Conservation (phyloP, 2,888 invertebrate genomes). For the Agonopterix heracliana region DNA sequence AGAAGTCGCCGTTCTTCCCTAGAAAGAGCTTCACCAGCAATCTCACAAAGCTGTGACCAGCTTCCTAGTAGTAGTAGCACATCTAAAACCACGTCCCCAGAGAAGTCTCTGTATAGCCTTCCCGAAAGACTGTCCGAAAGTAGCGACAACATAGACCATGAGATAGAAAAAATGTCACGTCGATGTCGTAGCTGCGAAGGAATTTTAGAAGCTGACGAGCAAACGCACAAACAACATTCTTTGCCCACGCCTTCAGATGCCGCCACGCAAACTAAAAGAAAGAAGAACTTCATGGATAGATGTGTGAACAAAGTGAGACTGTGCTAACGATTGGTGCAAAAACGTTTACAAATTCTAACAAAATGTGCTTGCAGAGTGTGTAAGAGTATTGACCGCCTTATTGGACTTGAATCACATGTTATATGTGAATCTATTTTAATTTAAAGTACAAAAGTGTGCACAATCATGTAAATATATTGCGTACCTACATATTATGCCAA, state of each 20-base stretch:
- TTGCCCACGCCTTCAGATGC: conserved; percentile 76
- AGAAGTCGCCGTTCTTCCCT: conserved; percentile 64
- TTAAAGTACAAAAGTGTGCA: conserved; percentile 72
- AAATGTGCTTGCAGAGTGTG: conserved; percentile 59
- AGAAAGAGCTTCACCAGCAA: conserved; percentile 51
- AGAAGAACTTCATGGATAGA: conserved; percentile 89
- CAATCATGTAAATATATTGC: conserved; percentile 68
- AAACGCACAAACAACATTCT: conserved; percentile 69
- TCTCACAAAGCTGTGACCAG: conserved; percentile 64
- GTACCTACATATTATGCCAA: conserved; percentile 42
- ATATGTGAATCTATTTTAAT: conserved; percentile 60
- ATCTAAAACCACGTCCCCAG: conserved; percentile 60
- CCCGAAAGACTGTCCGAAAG: conserved; percentile 64
- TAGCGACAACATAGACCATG: conserved; percentile 52
- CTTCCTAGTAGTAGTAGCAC: conserved; percentile 58
- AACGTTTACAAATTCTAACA: conserved; percentile 17
- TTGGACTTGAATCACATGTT: conserved; percentile 60
- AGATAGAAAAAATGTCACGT: conserved; percentile 50
- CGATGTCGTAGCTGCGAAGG: conserved; percentile 80
- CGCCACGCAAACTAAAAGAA: conserved; percentile 78
- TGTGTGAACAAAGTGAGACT: conserved; percentile 90
- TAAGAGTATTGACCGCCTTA: conserved; percentile 44
- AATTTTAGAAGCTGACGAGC: conserved; percentile 71
- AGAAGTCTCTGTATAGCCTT: conserved; percentile 59
- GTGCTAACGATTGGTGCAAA: conserved; percentile 69